These are phyloP conservation scores for Popillia japonica DNA, from an alignment of 1,140 invertebrate species.

Conservation along the genomic window DNA sequence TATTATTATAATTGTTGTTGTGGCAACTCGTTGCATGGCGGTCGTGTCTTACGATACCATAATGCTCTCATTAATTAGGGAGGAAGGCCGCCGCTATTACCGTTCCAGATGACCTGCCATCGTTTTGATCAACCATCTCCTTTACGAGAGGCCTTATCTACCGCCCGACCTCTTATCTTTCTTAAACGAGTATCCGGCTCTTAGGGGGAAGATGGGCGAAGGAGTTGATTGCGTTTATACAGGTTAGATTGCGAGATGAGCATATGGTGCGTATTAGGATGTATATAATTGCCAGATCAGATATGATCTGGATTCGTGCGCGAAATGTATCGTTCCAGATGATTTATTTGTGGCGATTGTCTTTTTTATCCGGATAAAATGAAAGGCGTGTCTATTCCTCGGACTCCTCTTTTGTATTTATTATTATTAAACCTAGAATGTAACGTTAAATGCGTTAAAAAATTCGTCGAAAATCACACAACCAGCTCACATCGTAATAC, in stretches of 20 bases:
- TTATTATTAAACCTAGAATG: too few relatives aligned
- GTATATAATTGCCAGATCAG: not conserved
- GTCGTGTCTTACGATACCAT: not conserved
- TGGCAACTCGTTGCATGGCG: not conserved
- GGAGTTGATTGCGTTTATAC: not conserved
- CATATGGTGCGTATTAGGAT: not conserved
- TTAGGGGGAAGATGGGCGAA: not conserved
- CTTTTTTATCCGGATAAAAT: too few relatives aligned
- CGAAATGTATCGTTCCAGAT: not conserved
- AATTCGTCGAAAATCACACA: too few relatives aligned
- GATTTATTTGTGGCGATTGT: not conserved
- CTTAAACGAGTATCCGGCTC: not conserved
- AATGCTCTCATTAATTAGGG: conserved; percentile 6
- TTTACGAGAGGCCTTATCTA: not conserved
- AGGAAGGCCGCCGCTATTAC: conserved; percentile 5
- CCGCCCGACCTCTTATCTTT: not conserved
- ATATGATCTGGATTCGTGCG: conserved; percentile 2
- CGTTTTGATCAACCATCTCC: not conserved
- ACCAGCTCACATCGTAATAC: too few relatives aligned
- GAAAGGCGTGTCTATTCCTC: too few relatives aligned
- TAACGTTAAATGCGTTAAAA: too few relatives aligned
- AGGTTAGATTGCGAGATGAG: not conserved
- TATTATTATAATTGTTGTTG: not conserved
- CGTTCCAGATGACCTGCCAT: conserved; percentile 17
- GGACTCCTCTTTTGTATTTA: too few relatives aligned